Conservation (phyloP, 2,888 invertebrate genomes). For the Pegoplata infirma region DNA sequence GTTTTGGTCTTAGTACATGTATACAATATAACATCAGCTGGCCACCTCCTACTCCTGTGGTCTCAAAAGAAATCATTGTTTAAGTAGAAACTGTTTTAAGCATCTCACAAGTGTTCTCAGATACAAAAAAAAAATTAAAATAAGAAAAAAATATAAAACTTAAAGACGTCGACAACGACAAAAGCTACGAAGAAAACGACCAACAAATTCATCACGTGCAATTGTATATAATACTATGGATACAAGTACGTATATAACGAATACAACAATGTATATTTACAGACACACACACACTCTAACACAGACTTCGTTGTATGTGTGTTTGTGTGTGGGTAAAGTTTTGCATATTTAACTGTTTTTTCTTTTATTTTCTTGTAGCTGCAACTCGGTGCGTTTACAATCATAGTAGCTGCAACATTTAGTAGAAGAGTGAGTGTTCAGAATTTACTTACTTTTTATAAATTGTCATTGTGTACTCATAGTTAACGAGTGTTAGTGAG, state of each 20-base stretch:
- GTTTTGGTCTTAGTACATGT: not conserved
- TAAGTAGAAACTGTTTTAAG: conserved; percentile 40
- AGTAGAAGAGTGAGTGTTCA: conserved; percentile 29
- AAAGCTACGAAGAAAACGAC: conserved; percentile 7
- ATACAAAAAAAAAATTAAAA: conserved; percentile 7
- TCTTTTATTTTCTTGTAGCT: too few relatives aligned
- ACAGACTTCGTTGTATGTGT: not conserved
- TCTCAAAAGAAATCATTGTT: conserved; percentile 22
- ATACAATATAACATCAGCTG: not conserved
- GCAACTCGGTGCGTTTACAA: conserved; percentile 34
- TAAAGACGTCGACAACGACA: not conserved
- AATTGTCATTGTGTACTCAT: conserved; percentile 23
- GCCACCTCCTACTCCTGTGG: conserved; percentile 17
- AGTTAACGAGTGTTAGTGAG: not conserved
- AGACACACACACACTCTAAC: not conserved
- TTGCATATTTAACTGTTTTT: conserved; percentile 5
- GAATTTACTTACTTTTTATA: conserved; percentile 19
- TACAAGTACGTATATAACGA: conserved; percentile 12
- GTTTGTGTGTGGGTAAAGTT: not conserved
- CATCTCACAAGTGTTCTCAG: conserved; percentile 19
- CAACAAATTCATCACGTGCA: conserved; percentile 25
- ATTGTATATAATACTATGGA: not conserved
- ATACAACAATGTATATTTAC: too few relatives aligned
- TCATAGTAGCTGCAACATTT: conserved; percentile 1
- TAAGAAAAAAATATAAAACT: not conserved